Base-by-base conservation (phyloP, 2,797 vertebrate genomes). In the Enteromius treurensis region DNA sequence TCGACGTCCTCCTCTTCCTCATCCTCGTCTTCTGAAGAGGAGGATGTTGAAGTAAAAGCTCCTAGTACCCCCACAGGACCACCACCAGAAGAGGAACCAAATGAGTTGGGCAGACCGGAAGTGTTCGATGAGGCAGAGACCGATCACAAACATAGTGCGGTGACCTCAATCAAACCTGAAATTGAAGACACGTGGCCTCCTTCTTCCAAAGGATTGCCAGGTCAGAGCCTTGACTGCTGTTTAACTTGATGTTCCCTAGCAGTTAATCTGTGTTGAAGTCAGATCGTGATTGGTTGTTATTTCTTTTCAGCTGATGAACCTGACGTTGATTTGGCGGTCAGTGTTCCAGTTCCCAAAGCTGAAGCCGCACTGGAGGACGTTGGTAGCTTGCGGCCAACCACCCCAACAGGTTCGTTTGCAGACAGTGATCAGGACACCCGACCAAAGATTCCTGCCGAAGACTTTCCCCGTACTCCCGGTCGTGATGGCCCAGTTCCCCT, bases 401-500 rank as follows among this genome's bases (percentile, higher is more conserved):
- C 96, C 15, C 95, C 96, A 0, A 93, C 91, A 0, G 95, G 92
- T 40, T 88, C 92, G 34, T 91, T 94, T 26, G 91, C 91, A 0
- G 94, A 96, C 79, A 92, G 92, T 58, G 90, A 92, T 88, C 90
- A 90, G 84, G 95, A 96, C 49, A 71, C 70, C 1, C 92, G 85
- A 81, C 76, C 85, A 85, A 93, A 93, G 92, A 91, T 90, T 90
- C 93, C 90, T 87, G 81, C 87, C 32, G 92, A 94, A 0, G 91
- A 93, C 64, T 92, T 95, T 58, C 92, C 95, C 78, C 91, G 90
- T 86, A 94, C 94, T 5, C 94, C 94, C 0, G 92, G 92, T 0
- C 93, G 82, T 79, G 92, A 96, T 84, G 86, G 89, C 60, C 60
- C 83, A 9, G 42, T 91, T 84, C 93, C 84, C 74, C n/a, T 90